Evolutionary conservation across 2,888 invertebrate species (phyloP).

Genomic region (Cepaea hortensis): DNA sequence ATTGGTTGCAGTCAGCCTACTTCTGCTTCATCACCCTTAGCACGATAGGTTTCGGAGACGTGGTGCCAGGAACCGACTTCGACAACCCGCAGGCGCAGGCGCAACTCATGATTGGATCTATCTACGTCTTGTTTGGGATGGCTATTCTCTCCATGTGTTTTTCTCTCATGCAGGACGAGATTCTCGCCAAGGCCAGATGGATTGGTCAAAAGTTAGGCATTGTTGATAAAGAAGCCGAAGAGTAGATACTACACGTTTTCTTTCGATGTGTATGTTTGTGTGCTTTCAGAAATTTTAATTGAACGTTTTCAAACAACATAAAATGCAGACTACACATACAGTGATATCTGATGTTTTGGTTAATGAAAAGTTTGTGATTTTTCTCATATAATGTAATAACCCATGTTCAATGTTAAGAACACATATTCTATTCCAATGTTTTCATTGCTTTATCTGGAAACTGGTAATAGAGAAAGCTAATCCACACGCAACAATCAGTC

Average conservation of each 20-base stretch:
- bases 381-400: no score
- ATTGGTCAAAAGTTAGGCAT: constrained; percentile 74
- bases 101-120: constrained; percentile 71
- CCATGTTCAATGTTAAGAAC: no score
- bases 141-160: constrained; percentile 77
- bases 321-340: no score
- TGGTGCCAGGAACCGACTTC: constrained; percentile 71
- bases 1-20: constrained; percentile 73
- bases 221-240: constrained; percentile 65
- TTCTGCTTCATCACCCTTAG: constrained; percentile 76
- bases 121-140: constrained; percentile 76
- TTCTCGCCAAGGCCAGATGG: constrained; percentile 75
- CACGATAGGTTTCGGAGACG: constrained; percentile 76
- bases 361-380: no score
- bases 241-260: constrained; percentile 1
- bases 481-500: no score
- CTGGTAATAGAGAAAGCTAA: no score
- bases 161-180: constrained; percentile 76
- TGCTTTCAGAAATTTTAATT: background rate
- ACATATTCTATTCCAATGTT: no score
- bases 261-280: background rate
- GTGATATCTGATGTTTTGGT: no score
- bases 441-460: no score
- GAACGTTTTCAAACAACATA: no score
- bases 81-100: constrained; percentile 69